Base-by-base conservation (phyloP, 2,797 vertebrate species). In the Uromys caudimaculatus region DNA sequence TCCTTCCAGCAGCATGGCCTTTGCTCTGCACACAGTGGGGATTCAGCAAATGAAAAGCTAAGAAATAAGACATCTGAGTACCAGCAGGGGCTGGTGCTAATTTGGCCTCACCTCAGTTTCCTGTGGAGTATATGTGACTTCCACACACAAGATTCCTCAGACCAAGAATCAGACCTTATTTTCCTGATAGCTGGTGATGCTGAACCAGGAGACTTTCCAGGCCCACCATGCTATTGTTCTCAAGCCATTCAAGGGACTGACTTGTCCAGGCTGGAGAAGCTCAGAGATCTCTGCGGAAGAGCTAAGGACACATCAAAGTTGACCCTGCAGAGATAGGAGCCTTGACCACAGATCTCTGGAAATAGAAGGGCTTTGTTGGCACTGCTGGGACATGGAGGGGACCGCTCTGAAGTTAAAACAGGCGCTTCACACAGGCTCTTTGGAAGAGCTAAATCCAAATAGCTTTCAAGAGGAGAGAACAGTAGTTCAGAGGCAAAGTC, bases 391-490 rank as follows among this genome's bases (percentile, higher is more conserved):
- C 91, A 79, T 0, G 0, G 27, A 76, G 64, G 62, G 38, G 52
- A 86, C 27, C 1, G 9, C 29, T 69, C 54, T 35, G 4, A 12
- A 87, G 81, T 50, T 81, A 79, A 91, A 94, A 77, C 0, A 1
- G 27, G 23, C 24, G 69, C 64, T 56, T 83, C 92, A 29, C 23
- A n/a, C 32, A 1, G 50, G 47, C 41, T 52, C 60, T 81, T 89
- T n/a, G 50, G 67, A 88, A 77, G 27, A 79, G 69, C 77, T 62
- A 14, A 93, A 58, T 13, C 24, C 41, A 82, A 52, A 52, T 27
- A 69, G 23, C 76, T 87, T 94, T 94, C 54, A 58, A 95, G 62
- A 62, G 76, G 47, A 52, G n/a, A 91, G 50, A 58, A n/a, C 12
- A 17, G 60, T 21, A 47, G 38, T 84, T 90, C 62, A 12, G 32